phyloP scores from a whole-genome alignment of 2,113 vertebrate genomes.

The Cricetomys ansorgei region DNA sequence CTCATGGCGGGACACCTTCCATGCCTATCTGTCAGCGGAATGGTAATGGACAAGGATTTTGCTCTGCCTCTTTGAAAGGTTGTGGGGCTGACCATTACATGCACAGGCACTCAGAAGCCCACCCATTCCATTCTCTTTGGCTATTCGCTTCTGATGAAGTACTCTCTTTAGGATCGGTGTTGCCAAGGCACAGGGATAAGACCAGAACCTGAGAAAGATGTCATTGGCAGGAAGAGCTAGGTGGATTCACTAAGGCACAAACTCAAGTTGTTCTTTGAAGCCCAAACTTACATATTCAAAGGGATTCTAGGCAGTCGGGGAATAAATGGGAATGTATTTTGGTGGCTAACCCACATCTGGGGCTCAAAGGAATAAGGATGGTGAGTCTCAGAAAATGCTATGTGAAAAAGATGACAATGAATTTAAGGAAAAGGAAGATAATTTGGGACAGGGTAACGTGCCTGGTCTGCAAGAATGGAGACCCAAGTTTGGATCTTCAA shows the following conservation, averaged over 20 bases:
- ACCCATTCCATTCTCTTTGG: neutral
- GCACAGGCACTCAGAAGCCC: neutral
- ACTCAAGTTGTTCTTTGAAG: conserved; percentile 56
- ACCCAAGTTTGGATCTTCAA: neutral
- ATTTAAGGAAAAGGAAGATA: neutral
- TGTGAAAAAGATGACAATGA: neutral
- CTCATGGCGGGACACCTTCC: conserved; percentile 83
- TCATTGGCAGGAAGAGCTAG: conserved; percentile 15
- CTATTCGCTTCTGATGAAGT: neutral
- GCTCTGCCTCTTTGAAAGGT: conserved; percentile 66
- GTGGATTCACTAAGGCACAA: neutral
- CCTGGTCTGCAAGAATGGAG: no score
- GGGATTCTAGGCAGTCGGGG: conserved; percentile 31
- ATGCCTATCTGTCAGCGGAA: conserved; percentile 75
- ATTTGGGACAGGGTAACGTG: neutral
- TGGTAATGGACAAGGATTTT: conserved; percentile 49
- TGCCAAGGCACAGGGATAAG: neutral
- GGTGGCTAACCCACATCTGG: neutral
- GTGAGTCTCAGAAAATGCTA: neutral
- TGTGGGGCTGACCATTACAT: neutral
- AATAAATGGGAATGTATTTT: conserved; percentile 38
- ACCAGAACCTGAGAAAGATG: neutral
- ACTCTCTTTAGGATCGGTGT: neutral
- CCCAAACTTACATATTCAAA: conserved; percentile 25
- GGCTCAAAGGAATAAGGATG: neutral